Evolutionary conservation across 2,797 vertebrate species (phyloP), one percentile per base, ranked within the genome.

Genomic region (Borostomias antarcticus): DNA sequence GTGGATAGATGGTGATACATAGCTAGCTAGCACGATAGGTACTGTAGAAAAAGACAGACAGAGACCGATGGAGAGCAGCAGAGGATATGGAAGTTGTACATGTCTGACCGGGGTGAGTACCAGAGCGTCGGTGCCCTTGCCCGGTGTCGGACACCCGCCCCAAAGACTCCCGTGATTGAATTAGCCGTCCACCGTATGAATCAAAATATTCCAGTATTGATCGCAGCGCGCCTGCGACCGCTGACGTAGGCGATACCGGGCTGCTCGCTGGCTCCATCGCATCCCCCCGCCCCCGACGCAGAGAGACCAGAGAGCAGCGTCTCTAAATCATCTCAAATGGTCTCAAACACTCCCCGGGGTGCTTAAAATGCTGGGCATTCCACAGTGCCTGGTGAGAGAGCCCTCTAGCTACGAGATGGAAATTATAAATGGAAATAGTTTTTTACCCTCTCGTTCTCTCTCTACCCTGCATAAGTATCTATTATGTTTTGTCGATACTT

Each of bases 401-500:
- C 82, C 80, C 86, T n/a, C n/a, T n/a, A n/a, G n/a, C n/a, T 84
- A 81, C 84, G 77, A 75, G 89, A 92, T 92, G 90, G 89, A 94
- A 93, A 95, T 95, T 92, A 95, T 91, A 93, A 93, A 95, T 91
- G 93, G 92, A 96, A 95, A 96, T 86, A 92, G 92, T 93, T 89
- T 85, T 75, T n/a, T 57, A 75, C 74, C 63, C 77, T 73, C 70
- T 58, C 62, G 2, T 66, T 66, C 73, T 59, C 69, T 62, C 25
- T 30, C 52, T 37, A 86, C 90, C 86, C 89, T 83, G 82, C 90
- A 90, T 92, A 95, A 90, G 83, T 95, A 96, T 98, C 96, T 97
- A 98, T 98, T 98, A 98, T 94, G 94, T 93, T 94, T 91, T 95
- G 96, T 96, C 95, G 93, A 98, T 98, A 97, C 93, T 89, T 95